Evolutionary conservation across 1,140 invertebrate species (phyloP), one percentile per base, ranked within the genome.

Genomic region (Choristoneura fumiferana): DNA sequence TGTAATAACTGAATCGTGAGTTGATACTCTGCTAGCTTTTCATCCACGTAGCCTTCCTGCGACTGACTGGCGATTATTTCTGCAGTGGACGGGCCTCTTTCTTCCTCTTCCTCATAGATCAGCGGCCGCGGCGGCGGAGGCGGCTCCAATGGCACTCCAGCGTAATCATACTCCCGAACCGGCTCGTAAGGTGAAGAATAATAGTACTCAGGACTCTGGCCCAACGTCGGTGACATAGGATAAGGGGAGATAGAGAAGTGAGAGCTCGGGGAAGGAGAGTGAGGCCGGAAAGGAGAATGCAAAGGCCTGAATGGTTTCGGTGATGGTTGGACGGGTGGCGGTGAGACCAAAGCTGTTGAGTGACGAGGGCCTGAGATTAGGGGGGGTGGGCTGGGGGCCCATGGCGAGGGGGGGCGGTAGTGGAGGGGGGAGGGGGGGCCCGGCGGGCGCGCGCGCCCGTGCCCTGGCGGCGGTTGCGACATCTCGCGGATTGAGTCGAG

Each of bases 1-100:
- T 97, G 96, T 62, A 97, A 91, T 77, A 95, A 93, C 68, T 95
- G 94, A 84, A 98, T 98, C 8, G 96, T 97, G 8, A 95, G 94
- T 86, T 97, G 96, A 79, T 97, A 98, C 88, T 98, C 96, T 5
- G 96, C 95, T 73, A 98, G 92, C 82, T 96, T 96, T 88, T 98
- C 96, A 80, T 98, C 96, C 45, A 98, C 93, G 78, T 97, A 98
- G 43, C 85, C 85, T 90, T 98, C 96, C 88, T 98, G 96, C 58
- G 95, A 96, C 89, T 98, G 96, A 76, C 94, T 94, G 29, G 96
- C 96, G 61, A 98, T 97, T 61, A 97, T 97, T 78, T 97, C 96
- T 8, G 96, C 96, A 1, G 96, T 97, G 52, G 95, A 95, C 4
- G 94, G 94, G 18, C 95, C 95, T 62, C 92, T 90, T 56, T 94